A percentile compares a stretch with the other conserved stretches of the same genome.
Conservation (phyloP, 2,113 vertebrate genomes). For the Cyphomyrus discorhynchus region DNA sequence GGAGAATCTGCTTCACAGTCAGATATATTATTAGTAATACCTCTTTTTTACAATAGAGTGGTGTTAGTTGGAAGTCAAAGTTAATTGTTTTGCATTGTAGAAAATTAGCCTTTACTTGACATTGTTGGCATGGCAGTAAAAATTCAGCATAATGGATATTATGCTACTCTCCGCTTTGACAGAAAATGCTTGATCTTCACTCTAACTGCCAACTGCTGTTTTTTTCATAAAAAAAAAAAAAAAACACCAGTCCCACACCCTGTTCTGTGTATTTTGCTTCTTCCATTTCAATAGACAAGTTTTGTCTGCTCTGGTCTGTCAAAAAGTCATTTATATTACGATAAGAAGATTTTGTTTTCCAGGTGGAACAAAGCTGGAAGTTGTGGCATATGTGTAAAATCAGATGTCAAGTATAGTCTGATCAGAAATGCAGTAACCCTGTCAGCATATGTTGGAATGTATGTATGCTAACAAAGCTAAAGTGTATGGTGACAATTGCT, state of each 20-base stretch:
- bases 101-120: neutral
- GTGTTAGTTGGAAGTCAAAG: neutral
- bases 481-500: neutral
- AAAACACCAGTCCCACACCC: neutral
- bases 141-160: neutral
- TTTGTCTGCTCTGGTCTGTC: neutral
- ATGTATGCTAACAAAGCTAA: neutral
- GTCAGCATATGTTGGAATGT: slow-evolving; percentile 21
- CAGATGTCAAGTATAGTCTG: neutral
- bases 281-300: neutral
- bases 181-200: neutral
- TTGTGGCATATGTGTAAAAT: neutral
- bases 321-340: neutral
- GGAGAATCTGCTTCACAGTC: neutral
- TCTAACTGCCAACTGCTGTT: neutral
- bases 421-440: neutral
- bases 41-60: neutral
- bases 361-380: neutral
- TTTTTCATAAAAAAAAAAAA: too few relatives aligned
- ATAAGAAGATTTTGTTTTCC: neutral
- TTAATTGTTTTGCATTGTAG: neutral
- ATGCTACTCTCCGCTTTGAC: neutral
- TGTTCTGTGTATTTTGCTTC: neutral
- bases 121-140: neutral
- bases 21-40: neutral